Evolutionary conservation across 1,140 invertebrate species (phyloP), one percentile per base, ranked within the genome.

Genomic region (Ceratosolen fusciceps): DNA sequence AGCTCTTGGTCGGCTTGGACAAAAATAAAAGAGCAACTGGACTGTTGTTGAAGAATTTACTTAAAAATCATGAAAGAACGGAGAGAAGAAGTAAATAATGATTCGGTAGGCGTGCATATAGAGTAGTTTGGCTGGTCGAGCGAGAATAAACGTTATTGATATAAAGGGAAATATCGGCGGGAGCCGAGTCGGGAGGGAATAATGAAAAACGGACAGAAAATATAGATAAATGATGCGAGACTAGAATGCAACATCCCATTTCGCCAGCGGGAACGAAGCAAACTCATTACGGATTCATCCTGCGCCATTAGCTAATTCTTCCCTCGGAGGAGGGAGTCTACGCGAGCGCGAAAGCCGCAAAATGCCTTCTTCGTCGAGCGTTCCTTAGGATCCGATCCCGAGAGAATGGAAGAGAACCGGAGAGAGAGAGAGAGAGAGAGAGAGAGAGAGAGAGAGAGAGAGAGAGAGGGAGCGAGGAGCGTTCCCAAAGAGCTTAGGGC

Each of bases 211-310:
- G 58, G 75, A 39, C 24, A 52, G n/a, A 60, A 37, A 39, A 60
- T 31, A 65, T 34, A 65, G 65, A 65, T 65, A 31, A 65, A 37
- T n/a, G 60, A 37, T 29, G 43, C 71, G 54, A 58, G 58, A 83
- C 82, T 84, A 49, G 39, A 71, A 72, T 37, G 67, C 85, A 80
- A 89, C 89, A 89, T 89, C 88, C 87, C 88, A 84, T 84, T 86
- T 87, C 85, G 87, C 83, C 85, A 83, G 82, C 84, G 67, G 85
- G 84, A 89, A 90, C 88, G 88, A 85, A 85, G 86, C 87, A 89
- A 90, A 90, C 86, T 89, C 88, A 90, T 90, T 90, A 89, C 85
- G 88, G 88, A 90, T 90, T 90, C 89, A 90, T 90, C 88, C 85
- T 88, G 88, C 88, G 86, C 88, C 88, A 90, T 90, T 90, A 90